Evolutionary conservation across 2,888 invertebrate species (phyloP), one percentile per base, ranked within the genome.

Genomic region (Ophion ventricosus): DNA sequence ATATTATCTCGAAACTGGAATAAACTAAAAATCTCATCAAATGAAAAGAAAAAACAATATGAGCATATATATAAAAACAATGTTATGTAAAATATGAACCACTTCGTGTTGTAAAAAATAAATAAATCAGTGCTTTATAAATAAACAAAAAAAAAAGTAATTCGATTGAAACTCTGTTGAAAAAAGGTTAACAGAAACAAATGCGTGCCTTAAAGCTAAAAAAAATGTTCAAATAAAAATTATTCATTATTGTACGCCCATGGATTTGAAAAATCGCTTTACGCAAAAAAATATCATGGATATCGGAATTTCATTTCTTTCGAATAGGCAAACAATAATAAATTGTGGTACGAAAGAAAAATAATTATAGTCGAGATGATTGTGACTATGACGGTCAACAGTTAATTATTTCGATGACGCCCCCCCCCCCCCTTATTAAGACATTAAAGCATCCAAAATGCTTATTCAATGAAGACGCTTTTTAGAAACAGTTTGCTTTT

Each of bases 31-130:
- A 83, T 84, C 75, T 78, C 80, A 70, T 77, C 64, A 81, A 77
- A 81, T 82, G 81, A 66, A 73, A 82, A 81, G 85, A 85, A 83
- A 87, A 88, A 79, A 80, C 43, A 67, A 66, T 82, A 82, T 84
- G 87, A 85, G 88, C 87, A 88, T 89, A 87, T 17, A 63, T 11
- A 17, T 26, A 11, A 35, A 14, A 63, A 20, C 61, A 11, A 17
- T 35, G 29, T 14, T 29, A 63, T 61, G 25, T 20, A 72, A 73
- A 59, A 25, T 1, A 8, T 17, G 4, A n/a, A n/a, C 26, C 11
- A 35, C 56, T 35, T 72, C 57, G 20, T 20, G 20, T 72, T 72
- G 23, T 23, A 14, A 29, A 40, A 72, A 57, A 72, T 29, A 72
- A 72, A 72, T 20, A 72, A 72, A 57, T 57, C 57, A 23, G n/a